These are phyloP conservation scores for Conomelus anceps DNA, from an alignment of 2,888 invertebrate genomes.

Conservation along the genomic window DNA sequence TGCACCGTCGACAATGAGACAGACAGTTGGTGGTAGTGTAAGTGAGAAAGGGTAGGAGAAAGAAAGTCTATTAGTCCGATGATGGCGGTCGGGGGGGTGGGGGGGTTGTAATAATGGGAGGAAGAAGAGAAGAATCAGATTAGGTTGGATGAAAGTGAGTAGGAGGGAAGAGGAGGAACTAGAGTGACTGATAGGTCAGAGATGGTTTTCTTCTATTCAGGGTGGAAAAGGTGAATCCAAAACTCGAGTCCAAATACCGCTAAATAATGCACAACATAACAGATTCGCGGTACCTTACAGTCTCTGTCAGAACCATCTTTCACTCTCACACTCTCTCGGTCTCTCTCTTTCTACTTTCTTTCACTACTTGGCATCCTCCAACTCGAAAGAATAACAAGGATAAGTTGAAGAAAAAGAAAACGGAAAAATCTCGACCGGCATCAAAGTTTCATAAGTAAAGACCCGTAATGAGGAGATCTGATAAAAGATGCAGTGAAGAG, in stretches of 20 bases:
- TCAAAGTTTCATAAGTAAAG: slow-evolving; percentile 41
- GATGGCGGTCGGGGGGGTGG: neutral
- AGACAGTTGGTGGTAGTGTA: neutral
- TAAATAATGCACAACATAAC: slow-evolving; percentile 29
- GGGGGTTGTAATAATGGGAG: neutral
- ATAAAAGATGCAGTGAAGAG: slow-evolving; percentile 39
- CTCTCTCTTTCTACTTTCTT: neutral
- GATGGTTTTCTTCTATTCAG: neutral
- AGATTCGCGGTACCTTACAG: slow-evolving; percentile 25
- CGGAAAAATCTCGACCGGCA: slow-evolving; percentile 33
- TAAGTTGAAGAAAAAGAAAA: neutral
- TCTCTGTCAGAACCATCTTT: neutral
- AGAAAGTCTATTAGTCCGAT: neutral
- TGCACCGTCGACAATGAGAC: neutral
- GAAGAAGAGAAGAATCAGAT: neutral
- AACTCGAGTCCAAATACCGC: neutral
- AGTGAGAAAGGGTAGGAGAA: neutral
- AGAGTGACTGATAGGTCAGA: neutral
- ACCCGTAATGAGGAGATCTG: slow-evolving; percentile 43
- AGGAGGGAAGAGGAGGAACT: slow-evolving; percentile 9
- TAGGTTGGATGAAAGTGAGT: neutral
- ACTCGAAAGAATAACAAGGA: neutral
- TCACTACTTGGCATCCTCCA: slow-evolving; percentile 4
- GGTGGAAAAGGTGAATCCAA: neutral
- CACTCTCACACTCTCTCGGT: neutral